Evolutionary conservation across 2,797 vertebrate genomes (phyloP), one percentile per base, ranked within the genome.

Genomic region (Myoxocephalus aenaeus): DNA sequence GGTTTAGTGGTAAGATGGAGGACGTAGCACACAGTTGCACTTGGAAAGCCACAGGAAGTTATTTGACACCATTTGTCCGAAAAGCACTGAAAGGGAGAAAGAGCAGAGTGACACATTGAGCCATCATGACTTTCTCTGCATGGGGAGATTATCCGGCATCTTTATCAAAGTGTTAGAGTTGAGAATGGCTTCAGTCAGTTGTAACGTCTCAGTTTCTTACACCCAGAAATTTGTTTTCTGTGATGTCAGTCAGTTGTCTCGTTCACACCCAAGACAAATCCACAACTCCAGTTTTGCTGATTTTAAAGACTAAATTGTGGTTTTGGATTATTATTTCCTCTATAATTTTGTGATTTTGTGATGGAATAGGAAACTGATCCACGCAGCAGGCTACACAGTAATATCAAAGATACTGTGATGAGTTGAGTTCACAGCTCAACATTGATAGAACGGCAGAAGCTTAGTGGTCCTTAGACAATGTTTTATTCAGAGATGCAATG

Each of bases 21-120:
- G 46, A 48, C 1, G 4, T 10, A 29, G 44, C 57, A 44, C 17
- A 48, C 34, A 29, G 34, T 44, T 68, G 5, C 40, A 63, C 56
- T 64, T 25, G 25, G 78, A 61, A 70, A 61, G 2, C 56, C n/a
- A 66, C 46, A 27, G 59, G 10, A 68, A 61, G 61, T 81, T 42
- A 38, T 62, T 63, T 77, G 67, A 51, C 57, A 65, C 36, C 22
- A 38, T 69, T 50, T 77, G 65, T 81, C 56, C 51, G 54, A 22
- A 57, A 75, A 65, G 50, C 20, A 40, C 42, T 46, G 18, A 42
- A 61, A 65, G 51, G 17, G 20, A 40, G 34, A 48, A 66, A 44
- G 56, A 40, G 42, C 32, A 75, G 62, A 68, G 20, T 53, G 57
- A 72, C 54, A 70, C 29, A 56, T 2, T 44, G 51, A 75, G 56